These are phyloP conservation scores for Pseudomyrmex gracilis DNA, from an alignment of 1,140 invertebrate genomes.

Conservation along the genomic window DNA sequence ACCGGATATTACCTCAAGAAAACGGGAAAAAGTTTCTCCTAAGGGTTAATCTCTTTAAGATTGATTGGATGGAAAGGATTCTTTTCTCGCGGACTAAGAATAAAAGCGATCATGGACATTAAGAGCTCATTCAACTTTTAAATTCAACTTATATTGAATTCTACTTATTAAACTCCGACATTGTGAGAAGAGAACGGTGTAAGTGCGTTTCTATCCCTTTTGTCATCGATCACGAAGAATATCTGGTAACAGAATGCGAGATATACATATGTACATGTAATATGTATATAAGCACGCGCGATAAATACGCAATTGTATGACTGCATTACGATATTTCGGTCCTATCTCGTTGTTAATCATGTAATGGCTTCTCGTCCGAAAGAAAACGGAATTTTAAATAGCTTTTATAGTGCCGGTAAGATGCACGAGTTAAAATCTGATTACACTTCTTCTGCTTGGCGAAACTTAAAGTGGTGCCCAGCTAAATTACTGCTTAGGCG, in stretches of 20 bases:
- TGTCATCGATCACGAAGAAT: not conserved
- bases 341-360: constrained; percentile 21
- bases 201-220: not conserved
- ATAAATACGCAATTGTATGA: not conserved
- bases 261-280: no score
- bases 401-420: constrained; percentile 46
- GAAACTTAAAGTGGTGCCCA: constrained; percentile 50
- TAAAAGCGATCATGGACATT: constrained; percentile 41
- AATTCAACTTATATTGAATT: constrained; percentile 59
- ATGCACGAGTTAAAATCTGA: constrained; percentile 57
- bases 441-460: constrained; percentile 51
- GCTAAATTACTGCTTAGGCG: constrained; percentile 59
- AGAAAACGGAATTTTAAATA: constrained; percentile 53
- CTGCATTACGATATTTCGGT: constrained; percentile 6
- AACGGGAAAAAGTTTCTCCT: constrained; percentile 41
- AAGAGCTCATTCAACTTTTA: constrained; percentile 54
- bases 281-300: no score
- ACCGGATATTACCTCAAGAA: constrained; percentile 50
- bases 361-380: constrained; percentile 23
- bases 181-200: not conserved
- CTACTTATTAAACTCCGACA: constrained; percentile 50
- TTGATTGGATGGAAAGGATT: constrained; percentile 55
- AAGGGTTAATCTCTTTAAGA: constrained; percentile 58
- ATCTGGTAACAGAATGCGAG: no score
- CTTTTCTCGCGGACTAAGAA: constrained; percentile 21